Conservation (phyloP, 1,140 invertebrate species). For the Atta texana region DNA sequence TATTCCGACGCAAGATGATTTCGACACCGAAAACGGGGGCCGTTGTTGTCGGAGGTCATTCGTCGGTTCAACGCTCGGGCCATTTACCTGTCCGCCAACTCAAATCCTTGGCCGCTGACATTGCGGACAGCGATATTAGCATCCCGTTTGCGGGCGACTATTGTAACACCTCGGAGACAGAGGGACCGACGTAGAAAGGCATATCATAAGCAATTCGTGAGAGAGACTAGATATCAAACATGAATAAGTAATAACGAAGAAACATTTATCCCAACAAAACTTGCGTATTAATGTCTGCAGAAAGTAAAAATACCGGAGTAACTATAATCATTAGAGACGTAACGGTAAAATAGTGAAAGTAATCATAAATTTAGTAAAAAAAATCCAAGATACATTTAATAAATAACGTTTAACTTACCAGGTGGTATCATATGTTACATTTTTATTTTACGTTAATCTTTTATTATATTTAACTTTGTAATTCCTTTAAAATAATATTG, state of each 20-base stretch:
- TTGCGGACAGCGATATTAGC: conserved; percentile 61
- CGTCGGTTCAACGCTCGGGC: conserved; percentile 78
- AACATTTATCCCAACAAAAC: neutral
- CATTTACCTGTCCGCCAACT: conserved; percentile 74
- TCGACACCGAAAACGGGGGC: conserved; percentile 73
- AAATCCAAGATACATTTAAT: neutral
- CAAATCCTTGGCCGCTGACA: conserved; percentile 70
- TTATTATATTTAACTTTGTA: neutral
- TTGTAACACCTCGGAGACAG: conserved; percentile 45
- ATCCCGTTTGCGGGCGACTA: conserved; percentile 44
- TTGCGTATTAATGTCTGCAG: neutral
- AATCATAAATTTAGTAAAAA: neutral
- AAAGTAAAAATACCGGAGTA: neutral
- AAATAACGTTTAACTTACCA: neutral
- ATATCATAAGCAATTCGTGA: neutral
- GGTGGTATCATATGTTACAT: too few relatives aligned
- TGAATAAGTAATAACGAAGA: neutral
- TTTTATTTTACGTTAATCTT: neutral
- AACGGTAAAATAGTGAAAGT: conserved; percentile 21
- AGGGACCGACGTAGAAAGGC: conserved; percentile 9
- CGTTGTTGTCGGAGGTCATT: conserved; percentile 81
- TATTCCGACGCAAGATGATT: conserved; percentile 61
- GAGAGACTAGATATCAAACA: neutral
- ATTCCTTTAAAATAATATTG: neutral
- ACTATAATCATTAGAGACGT: neutral